Evolutionary conservation across 2,888 invertebrate genomes (phyloP).

Genomic region (Cheilosia soror): DNA sequence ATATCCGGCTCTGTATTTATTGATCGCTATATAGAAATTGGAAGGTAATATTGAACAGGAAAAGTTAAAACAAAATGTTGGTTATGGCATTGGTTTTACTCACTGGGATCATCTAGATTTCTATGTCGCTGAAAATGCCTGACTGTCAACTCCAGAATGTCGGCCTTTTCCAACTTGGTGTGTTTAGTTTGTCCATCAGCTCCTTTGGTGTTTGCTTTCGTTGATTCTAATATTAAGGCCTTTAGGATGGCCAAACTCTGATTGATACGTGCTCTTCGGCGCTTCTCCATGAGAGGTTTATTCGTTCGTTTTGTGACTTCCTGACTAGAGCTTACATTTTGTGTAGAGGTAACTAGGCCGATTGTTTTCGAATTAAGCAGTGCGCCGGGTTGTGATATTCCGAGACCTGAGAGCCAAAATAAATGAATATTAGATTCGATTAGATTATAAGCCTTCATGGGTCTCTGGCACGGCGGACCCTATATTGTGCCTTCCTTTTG

Average conservation of each 20-base stretch:
- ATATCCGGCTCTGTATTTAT: slow-evolving; percentile 85
- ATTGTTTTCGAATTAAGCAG: slow-evolving; percentile 79
- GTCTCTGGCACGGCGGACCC: no score
- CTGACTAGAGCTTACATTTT: slow-evolving; percentile 82
- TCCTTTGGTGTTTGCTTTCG: slow-evolving; percentile 84
- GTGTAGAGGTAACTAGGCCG: slow-evolving; percentile 81
- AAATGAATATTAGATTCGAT: no score
- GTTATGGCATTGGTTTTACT: slow-evolving; percentile 50
- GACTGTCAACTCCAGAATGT: slow-evolving; percentile 93
- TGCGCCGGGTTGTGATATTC: slow-evolving; percentile 71
- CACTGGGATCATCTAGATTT: slow-evolving; percentile 86
- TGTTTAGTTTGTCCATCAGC: slow-evolving; percentile 87
- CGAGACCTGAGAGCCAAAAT: slow-evolving; percentile 52
- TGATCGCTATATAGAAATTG: slow-evolving; percentile 79
- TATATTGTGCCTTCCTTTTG: no score
- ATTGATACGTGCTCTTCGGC: slow-evolving; percentile 89
- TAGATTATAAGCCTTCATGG: no score
- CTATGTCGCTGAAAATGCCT: slow-evolving; percentile 91
- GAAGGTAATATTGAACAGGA: background rate
- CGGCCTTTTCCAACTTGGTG: slow-evolving; percentile 92
- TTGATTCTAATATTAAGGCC: slow-evolving; percentile 89
- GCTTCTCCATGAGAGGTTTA: slow-evolving; percentile 92
- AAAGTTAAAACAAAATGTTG: background rate
- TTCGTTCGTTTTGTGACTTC: slow-evolving; percentile 86
- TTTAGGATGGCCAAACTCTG: slow-evolving; percentile 90